Evolutionary conservation across 2,888 invertebrate genomes (phyloP), one percentile per base, ranked within the genome.

Genomic region (Glaucopsyche alexis): DNA sequence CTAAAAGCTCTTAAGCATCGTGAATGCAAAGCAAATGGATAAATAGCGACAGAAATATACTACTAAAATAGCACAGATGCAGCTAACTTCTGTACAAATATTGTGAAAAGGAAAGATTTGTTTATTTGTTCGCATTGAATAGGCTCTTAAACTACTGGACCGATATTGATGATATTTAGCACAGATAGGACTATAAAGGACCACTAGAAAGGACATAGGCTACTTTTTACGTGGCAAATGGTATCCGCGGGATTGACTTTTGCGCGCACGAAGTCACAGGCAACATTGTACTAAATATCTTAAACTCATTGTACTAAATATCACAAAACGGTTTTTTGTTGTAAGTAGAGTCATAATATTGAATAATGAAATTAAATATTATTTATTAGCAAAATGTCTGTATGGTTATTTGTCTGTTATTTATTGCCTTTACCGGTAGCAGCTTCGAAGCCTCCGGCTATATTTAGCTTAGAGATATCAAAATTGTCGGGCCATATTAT

Each of bases 381-480:
- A 60, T 60, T 60, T 60, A 60, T 60, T 29, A 60, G 60, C 29
- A 60, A 60, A 29, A 14, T 60, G 29, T 14, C 60, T 29, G 13
- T 29, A 60, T 29, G 60, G 60, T 60, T 38, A 29, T 50, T 50
- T 6, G 50, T 60, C 2, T 14, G 60, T 29, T 60, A 60, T 60
- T 60, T 60, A 60, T 29, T 13, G 6, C 60, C 50, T n/a, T 4
- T 16, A 29, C 60, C 60, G 60, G 60, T 60, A 60, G 60, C 60
- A 29, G 29, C 13, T 29, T 60, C 7, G 60, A 60, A 29, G 60
- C 60, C 60, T 60, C 60, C 29, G 60, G 60, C 60, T 60, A 60
- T 7, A 13, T 38, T 60, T 6, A 38, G 60, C 60, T 29, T 9
- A 13, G 9, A 55, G 7, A 42, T 42, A 19, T 55, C 55, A 55